A percentile compares a stretch with the other conserved stretches of the same genome.
Evolutionary conservation across 2,797 vertebrate species (phyloP).

Genomic region (Apodemus agrarius): DNA sequence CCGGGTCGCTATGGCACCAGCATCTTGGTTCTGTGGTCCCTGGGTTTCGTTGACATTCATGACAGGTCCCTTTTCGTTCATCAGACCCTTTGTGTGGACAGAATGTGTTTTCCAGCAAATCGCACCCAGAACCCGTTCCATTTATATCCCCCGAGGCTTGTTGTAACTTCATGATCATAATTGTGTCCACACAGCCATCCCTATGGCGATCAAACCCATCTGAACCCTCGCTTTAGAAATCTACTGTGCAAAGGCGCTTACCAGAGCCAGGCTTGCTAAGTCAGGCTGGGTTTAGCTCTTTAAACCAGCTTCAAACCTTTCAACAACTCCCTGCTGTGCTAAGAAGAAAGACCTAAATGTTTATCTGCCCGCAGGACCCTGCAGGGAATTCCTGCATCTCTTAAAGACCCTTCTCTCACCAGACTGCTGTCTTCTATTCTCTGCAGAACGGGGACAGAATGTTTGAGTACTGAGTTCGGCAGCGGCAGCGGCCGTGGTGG

Average conservation of each 20-base stretch:
- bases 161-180: constrained; percentile 78
- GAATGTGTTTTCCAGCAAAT: constrained; percentile 22
- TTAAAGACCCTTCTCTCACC: not conserved
- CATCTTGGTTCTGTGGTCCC: not conserved
- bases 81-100: constrained; percentile 19
- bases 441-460: not conserved
- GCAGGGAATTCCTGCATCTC: not conserved
- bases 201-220: constrained; percentile 82
- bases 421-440: not conserved
- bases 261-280: not conserved
- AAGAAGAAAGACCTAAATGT: not conserved
- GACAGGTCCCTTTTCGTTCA: constrained; percentile 22
- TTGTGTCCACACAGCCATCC: constrained; percentile 82
- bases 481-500: too few relatives aligned
- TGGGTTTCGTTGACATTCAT: not conserved
- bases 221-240: constrained; percentile 60
- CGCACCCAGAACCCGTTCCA: not conserved
- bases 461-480: not conserved
- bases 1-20: constrained; percentile 10
- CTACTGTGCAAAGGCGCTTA: constrained; percentile 50
- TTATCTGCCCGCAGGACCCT: not conserved
- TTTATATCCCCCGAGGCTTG: not conserved
- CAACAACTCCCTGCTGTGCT: not conserved
- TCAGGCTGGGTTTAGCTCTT: constrained; percentile 28
- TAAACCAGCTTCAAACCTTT: constrained; percentile 21